phyloP scores from a whole-genome alignment of 2,888 invertebrate species.

The Chaitophorus viminalis region DNA sequence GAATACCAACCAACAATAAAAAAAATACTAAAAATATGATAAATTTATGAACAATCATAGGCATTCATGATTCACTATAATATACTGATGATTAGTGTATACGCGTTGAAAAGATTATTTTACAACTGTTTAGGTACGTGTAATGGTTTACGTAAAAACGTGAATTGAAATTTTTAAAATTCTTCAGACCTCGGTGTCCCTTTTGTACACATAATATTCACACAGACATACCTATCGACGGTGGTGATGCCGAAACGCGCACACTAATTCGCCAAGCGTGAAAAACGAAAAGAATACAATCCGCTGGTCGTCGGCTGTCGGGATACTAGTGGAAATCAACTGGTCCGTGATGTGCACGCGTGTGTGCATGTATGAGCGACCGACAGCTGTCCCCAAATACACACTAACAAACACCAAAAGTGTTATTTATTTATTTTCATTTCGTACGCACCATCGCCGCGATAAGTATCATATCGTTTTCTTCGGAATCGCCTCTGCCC shows the following conservation, averaged over 20 bases:
- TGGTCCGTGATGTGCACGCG: constrained; percentile 10
- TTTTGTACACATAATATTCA: background rate
- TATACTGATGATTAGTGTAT: background rate
- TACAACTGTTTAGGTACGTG: background rate
- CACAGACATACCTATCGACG: background rate
- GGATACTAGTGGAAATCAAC: constrained; percentile 31
- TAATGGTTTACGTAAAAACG: background rate
- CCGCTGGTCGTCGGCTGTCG: background rate
- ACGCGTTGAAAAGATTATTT: background rate
- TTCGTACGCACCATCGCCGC: background rate
- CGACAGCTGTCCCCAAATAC: constrained; percentile 2
- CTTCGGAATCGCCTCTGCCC: background rate
- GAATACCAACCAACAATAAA: background rate
- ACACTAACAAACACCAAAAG: background rate
- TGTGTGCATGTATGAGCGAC: too few relatives aligned
- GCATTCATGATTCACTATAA: too few relatives aligned
- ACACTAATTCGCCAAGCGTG: constrained; percentile 45
- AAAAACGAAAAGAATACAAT: constrained; percentile 32
- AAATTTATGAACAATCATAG: background rate
- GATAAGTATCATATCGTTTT: constrained; percentile 24
- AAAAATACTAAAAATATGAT: background rate
- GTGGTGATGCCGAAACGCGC: background rate
- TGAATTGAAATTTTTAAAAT: background rate
- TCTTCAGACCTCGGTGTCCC: background rate
- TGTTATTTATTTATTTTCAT: constrained; percentile 16